These are phyloP conservation scores for Sinohyriopsis cumingii DNA, from an alignment of 2,888 invertebrate genomes.

Conservation along the genomic window DNA sequence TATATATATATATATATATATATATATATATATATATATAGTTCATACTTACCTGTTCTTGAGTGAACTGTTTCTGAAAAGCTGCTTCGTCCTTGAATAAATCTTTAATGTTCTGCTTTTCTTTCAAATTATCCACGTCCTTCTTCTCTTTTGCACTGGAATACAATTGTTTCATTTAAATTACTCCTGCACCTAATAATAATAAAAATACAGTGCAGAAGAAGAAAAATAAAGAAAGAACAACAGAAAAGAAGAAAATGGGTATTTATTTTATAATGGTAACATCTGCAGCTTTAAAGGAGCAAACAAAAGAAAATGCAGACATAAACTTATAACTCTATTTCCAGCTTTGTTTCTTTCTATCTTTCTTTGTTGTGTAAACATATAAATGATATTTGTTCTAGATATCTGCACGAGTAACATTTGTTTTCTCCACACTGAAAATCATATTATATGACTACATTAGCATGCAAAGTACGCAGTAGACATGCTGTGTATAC, in stretches of 20 bases:
- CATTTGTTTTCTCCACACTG: too few relatives aligned
- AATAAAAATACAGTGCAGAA: background rate
- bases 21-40: too few relatives aligned
- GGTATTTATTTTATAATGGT: slow-evolving; percentile 13
- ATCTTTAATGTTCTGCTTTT: slow-evolving; percentile 23
- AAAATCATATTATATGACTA: too few relatives aligned
- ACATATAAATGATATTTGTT: too few relatives aligned
- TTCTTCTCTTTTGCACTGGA: slow-evolving; percentile 71
- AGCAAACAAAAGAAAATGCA: too few relatives aligned
- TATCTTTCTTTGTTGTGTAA: too few relatives aligned
- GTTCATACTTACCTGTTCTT: slow-evolving; percentile 60
- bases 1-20: too few relatives aligned
- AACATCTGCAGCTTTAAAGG: background rate
- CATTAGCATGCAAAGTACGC: too few relatives aligned
- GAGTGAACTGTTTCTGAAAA: slow-evolving; percentile 67
- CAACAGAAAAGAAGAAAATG: background rate
- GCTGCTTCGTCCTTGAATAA: slow-evolving; percentile 68
- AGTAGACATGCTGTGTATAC: too few relatives aligned
- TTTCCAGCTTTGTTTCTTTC: too few relatives aligned
- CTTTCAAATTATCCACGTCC: slow-evolving; percentile 69
- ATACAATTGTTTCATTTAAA: background rate
- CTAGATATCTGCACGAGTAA: too few relatives aligned
- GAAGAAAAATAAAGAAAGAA: background rate
- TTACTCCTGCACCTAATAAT: background rate
- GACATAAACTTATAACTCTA: too few relatives aligned